These are phyloP conservation scores for Epinephelus malabaricus DNA, from an alignment of 2,797 vertebrate species.

Conservation along the genomic window DNA sequence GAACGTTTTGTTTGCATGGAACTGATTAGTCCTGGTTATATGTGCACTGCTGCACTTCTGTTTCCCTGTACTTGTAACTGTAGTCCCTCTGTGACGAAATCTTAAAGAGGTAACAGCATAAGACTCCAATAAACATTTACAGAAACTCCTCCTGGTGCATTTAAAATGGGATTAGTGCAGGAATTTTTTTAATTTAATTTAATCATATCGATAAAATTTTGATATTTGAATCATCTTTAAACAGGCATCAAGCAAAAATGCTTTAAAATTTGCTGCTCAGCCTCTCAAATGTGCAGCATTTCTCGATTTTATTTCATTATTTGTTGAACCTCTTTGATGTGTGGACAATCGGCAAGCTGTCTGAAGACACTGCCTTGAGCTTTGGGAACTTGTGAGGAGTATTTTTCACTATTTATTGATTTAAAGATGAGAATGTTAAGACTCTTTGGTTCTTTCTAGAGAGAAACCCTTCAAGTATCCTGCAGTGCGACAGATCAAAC, in stretches of 20 bases:
- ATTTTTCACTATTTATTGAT: not conserved
- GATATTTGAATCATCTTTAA: not conserved
- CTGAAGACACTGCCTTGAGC: not conserved
- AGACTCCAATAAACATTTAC: too few species aligned
- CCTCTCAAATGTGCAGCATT: not conserved
- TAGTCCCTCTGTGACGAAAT: not conserved
- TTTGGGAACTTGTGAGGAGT: not conserved
- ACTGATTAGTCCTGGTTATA: conserved; percentile 13
- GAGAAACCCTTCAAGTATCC: conserved; percentile 25
- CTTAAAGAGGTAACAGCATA: not conserved
- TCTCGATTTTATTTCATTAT: not conserved
- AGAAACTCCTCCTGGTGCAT: not conserved
- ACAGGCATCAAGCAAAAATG: not conserved
- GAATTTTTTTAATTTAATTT: not conserved
- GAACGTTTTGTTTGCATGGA: conserved; percentile 37
- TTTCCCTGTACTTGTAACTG: not conserved
- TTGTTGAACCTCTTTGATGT: not conserved
- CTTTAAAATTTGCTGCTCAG: too few species aligned
- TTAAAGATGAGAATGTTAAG: not conserved
- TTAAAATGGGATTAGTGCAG: not conserved
- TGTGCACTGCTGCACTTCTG: not conserved
- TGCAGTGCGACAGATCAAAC: conserved; percentile 35
- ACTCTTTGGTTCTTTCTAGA: not conserved
- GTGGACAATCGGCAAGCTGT: not conserved
- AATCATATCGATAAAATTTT: not conserved